These are phyloP conservation scores for Ariolimax columbianus DNA, from an alignment of 2,888 invertebrate species.

Conservation along the genomic window DNA sequence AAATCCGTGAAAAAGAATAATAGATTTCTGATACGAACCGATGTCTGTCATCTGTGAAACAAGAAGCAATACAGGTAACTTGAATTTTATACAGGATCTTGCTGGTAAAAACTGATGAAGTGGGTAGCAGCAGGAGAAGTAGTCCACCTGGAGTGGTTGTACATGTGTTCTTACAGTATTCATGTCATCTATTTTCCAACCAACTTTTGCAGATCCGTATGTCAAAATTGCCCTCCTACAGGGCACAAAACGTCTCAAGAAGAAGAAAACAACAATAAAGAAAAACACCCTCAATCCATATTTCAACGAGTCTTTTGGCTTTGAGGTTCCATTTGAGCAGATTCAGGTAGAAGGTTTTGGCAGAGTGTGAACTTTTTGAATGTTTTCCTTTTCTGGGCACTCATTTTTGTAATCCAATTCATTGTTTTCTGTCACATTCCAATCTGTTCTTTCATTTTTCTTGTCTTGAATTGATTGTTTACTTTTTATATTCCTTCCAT, in stretches of 20 bases:
- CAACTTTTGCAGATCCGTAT: slow-evolving; percentile 91
- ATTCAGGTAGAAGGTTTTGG: slow-evolving; percentile 90
- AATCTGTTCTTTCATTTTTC: slow-evolving; percentile 37
- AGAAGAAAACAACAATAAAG: slow-evolving; percentile 99
- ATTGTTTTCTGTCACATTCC: slow-evolving; percentile 17
- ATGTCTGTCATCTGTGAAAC: too few species aligned
- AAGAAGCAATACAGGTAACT: too few species aligned
- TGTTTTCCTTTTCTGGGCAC: slow-evolving; percentile 30
- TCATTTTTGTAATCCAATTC: slow-evolving; percentile 14
- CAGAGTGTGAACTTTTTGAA: background rate
- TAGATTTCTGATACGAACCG: too few species aligned
- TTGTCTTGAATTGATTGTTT: slow-evolving; percentile 33
- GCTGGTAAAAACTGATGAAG: too few species aligned
- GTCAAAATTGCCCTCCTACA: slow-evolving; percentile 99
- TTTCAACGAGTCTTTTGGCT: slow-evolving; percentile 99
- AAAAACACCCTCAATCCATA: slow-evolving; percentile 99
- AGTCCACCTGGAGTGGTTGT: too few species aligned
- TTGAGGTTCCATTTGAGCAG: slow-evolving; percentile 99
- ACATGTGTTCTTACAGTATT: too few species aligned
- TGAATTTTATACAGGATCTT: too few species aligned
- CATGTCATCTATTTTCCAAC: background rate
- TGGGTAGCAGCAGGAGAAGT: too few species aligned
- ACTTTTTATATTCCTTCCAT: slow-evolving; percentile 4
- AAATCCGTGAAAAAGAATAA: too few species aligned
- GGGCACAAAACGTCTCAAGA: slow-evolving; percentile 99